A percentile compares a stretch with the other conserved stretches of the same genome.
These are phyloP conservation scores for Alauda arvensis DNA, from an alignment of 2,797 vertebrate species.

Conservation along the genomic window DNA sequence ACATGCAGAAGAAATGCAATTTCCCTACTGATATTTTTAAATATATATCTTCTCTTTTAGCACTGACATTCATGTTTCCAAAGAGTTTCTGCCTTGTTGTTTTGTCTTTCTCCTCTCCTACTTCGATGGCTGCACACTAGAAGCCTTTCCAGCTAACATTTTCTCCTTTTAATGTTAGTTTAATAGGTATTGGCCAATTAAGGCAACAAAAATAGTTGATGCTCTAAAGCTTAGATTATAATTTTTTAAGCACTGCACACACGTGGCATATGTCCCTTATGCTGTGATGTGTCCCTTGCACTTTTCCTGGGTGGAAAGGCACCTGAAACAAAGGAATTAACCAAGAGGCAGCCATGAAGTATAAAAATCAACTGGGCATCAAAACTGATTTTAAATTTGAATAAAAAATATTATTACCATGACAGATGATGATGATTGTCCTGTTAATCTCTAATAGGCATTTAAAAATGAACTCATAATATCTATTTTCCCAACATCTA, in stretches of 20 bases:
- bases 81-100: background rate
- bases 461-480: background rate
- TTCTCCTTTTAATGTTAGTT: background rate
- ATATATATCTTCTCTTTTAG: background rate
- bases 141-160: background rate
- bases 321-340: background rate
- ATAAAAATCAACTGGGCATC: background rate
- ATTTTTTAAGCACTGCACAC: background rate
- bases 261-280: background rate
- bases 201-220: background rate
- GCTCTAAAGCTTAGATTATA: background rate
- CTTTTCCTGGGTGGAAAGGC: background rate
- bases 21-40: background rate
- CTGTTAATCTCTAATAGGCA: background rate
- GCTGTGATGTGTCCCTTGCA: background rate
- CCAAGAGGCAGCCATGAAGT: background rate
- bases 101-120: background rate
- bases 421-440: accelerated
- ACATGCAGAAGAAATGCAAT: background rate
- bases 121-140: background rate
- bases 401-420: background rate
- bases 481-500: background rate
- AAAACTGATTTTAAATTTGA: background rate
- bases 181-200: background rate
- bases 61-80: background rate